Evolutionary conservation across 2,797 vertebrate species (phyloP), one percentile per base, ranked within the genome.

Genomic region (Argyrosomus regius): DNA sequence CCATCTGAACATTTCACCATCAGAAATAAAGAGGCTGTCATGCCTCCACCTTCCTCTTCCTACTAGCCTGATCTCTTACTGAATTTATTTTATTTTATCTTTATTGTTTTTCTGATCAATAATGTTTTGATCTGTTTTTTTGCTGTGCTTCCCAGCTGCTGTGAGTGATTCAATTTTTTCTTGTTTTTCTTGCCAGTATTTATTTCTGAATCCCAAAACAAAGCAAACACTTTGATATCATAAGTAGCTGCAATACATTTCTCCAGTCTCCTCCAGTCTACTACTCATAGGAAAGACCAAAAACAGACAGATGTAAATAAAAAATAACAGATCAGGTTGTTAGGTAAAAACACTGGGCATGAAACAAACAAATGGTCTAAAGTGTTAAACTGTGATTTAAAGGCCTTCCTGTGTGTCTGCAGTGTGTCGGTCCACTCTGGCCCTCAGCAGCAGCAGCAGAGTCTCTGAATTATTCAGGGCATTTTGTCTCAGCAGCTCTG

Each of bases 401-500:
- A 62, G 70, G 62, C 18, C 1, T 50, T 45, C 49, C 45, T 50
- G 46, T 28, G 20, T 20, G 61, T 73, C 24, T 76, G 76, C 66
- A 49, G 81, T 52, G 81, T 46, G 67, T 65, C 16, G 52, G 28
- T 31, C 45, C 50, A 64, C 59, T 45, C 56, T 2, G n/a, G 79
- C 46, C 72, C 75, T 85, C 81, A 48, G 81, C 72, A 63, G 67
- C 62, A 69, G 57, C 46, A 46, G 62, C 71, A 78, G n/a, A 75
- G 22, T 57, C 50, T 53, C 62, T 90, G 85, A 90, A 90, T 90
- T 79, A 90, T 92, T 92, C 86, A 90, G 54, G 63, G 45, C 45
- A 11, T 84, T 90, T 88, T 75, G 83, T 87, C 87, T 88, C 73
- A 80, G 75, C 77, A 20, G 75, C 75, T 87, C 62, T 68, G 59